Evolutionary conservation across 2,113 vertebrate genomes (phyloP), one percentile per base, ranked within the genome.

Genomic region (Uria aalge): DNA sequence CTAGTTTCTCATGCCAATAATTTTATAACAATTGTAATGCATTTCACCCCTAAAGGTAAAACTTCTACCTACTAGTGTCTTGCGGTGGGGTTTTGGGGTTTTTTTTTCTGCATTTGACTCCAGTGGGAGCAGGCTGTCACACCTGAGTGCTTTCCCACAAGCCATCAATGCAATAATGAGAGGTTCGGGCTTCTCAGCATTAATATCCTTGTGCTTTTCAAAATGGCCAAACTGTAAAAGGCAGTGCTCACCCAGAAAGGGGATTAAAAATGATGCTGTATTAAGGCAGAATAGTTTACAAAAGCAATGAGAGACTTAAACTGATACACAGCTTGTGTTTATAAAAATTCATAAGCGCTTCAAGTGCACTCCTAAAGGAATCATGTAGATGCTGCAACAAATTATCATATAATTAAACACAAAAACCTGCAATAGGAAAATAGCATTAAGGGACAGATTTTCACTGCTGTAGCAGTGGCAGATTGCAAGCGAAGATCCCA

Each of bases 361-460:
- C 36, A 40, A 93, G 71, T 34, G 62, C 52, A 56, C 24, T 93
- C 90, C 93, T 88, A 53, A 94, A 94, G 92, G 94, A 96, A 95
- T 84, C 1, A 0, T 47, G 87, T 79, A 84, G 86, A 66, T 40
- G 64, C 52, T 80, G 74, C 77, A 95, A 96, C 69, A 77, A 92
- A 96, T 95, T 91, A 59, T 82, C 90, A 83, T 45, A 60, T 88
- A 96, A 95, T 95, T 97, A 97, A 96, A 96, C 38, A 76, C 74
- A 85, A 78, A 96, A 78, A 12, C 41, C 74, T 83, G 81, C 72
- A 95, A 78, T 60, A 83, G 90, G 56, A 83, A 96, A 97, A 91
- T n/a, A 88, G 72, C 88, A 95, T 91, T 96, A 92, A 93, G 81
- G 87, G 94, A 87, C 80, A 91, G 59, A 91, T 91, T 95, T 93